Percentiles rank a stretch among this genome's conserved stretches.
These are phyloP conservation scores for Gisinianus flammeolus DNA, from an alignment of 2,888 invertebrate genomes.

Conservation along the genomic window DNA sequence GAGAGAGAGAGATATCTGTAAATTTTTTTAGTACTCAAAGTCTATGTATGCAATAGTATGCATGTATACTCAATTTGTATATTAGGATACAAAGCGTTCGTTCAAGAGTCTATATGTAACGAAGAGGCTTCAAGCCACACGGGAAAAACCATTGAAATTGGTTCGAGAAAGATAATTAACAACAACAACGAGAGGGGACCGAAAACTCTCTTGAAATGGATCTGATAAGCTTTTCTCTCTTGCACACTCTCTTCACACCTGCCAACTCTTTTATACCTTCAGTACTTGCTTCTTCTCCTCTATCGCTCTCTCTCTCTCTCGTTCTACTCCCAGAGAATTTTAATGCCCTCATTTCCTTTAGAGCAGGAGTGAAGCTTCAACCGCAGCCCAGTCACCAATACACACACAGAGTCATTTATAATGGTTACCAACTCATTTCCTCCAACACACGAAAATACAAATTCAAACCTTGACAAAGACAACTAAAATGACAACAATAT, in stretches of 20 bases:
- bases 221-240: conserved; percentile 27
- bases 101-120: no score
- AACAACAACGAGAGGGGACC: conserved; percentile 4
- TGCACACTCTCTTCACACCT: conserved; percentile 43
- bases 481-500: conserved; percentile 16
- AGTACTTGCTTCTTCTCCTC: no score
- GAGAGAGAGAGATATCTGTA: neutral
- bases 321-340: conserved; percentile 46
- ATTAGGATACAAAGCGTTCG: no score
- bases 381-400: conserved; percentile 12
- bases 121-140: conserved; percentile 5
- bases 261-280: conserved; percentile 47
- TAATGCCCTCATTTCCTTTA: conserved; percentile 56
- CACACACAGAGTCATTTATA: conserved; percentile 29
- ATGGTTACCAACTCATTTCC: conserved; percentile 14
- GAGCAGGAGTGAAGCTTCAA: neutral
- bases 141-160: conserved; percentile 38
- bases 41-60: no score
- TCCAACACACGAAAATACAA: neutral
- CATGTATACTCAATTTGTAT: no score
- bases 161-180: conserved; percentile 43
- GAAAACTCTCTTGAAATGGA: conserved; percentile 24
- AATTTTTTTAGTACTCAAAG: neutral
- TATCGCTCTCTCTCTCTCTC: neutral
- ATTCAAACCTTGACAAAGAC: neutral